phyloP scores from a whole-genome alignment of 1,140 invertebrate species.

The Drosophila tsacasi region DNA sequence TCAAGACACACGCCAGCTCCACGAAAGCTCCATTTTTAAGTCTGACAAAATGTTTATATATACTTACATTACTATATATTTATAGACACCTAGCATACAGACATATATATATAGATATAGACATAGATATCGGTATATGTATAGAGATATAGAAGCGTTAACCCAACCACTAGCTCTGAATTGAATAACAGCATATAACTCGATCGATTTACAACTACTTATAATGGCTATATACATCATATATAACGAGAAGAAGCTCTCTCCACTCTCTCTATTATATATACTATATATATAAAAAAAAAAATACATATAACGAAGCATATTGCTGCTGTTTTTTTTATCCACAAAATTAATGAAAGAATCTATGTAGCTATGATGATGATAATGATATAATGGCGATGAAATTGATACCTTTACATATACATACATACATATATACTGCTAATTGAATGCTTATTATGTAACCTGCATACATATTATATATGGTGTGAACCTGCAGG shows the following conservation, averaged over 20 bases:
- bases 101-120: background rate
- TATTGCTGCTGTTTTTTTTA: constrained; percentile 42
- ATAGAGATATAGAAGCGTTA: constrained; percentile 36
- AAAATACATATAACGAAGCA: constrained; percentile 24
- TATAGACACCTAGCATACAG: constrained; percentile 34
- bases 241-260: constrained; percentile 10
- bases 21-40: constrained; percentile 73
- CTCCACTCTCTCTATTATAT: background rate
- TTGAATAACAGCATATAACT: constrained; percentile 47
- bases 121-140: constrained; percentile 38
- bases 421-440: constrained; percentile 15
- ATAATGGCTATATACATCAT: constrained; percentile 31
- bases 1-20: constrained; percentile 46
- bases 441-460: constrained; percentile 32
- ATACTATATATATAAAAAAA: background rate
- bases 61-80: constrained; percentile 45
- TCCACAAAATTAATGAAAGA: constrained; percentile 7
- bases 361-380: constrained; percentile 18
- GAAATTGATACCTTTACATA: constrained; percentile 36
- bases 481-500: background rate
- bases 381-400: constrained; percentile 19
- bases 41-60: constrained; percentile 73
- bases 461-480: constrained; percentile 2
- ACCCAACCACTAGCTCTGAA: constrained; percentile 46
- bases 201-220: constrained; percentile 50